phyloP scores from a whole-genome alignment of 2,113 vertebrate species.

The Gadus chalcogrammus region DNA sequence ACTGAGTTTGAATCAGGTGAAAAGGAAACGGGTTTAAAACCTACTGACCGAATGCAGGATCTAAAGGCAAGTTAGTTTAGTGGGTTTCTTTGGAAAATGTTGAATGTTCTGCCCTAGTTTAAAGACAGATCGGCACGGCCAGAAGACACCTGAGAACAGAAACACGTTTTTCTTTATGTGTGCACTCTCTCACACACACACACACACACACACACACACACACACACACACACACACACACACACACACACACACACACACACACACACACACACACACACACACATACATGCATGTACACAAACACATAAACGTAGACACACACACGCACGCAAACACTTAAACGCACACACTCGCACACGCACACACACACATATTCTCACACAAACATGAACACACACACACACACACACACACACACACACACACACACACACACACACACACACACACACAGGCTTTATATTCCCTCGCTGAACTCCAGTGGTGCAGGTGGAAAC shows the following conservation, averaged over 20 bases:
- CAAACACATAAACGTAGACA: no score
- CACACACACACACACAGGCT: background rate
- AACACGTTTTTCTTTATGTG: background rate
- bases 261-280: background rate
- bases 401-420: conserved; percentile 11
- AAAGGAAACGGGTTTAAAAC: no score
- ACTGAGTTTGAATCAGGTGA: no score
- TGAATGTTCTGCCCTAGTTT: no score
- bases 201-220: background rate
- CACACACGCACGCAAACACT: no score
- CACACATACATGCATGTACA: background rate
- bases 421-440: conserved; percentile 1
- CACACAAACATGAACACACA: conserved; percentile 15
- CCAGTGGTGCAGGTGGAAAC: conserved; percentile 55
- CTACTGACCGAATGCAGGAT: no score
- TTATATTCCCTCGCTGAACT: conserved; percentile 29
- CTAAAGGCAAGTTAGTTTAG: no score
- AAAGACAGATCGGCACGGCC: no score
- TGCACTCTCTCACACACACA: no score
- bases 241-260: conserved; percentile 2
- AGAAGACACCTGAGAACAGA: conserved; percentile 9
- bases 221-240: conserved; percentile 12
- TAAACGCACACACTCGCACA: no score
- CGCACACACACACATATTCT: no score
- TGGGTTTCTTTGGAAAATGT: no score